Evolutionary conservation across 2,113 vertebrate genomes (phyloP), one percentile per base, ranked within the genome.

Genomic region (Oreocharis arfaki): DNA sequence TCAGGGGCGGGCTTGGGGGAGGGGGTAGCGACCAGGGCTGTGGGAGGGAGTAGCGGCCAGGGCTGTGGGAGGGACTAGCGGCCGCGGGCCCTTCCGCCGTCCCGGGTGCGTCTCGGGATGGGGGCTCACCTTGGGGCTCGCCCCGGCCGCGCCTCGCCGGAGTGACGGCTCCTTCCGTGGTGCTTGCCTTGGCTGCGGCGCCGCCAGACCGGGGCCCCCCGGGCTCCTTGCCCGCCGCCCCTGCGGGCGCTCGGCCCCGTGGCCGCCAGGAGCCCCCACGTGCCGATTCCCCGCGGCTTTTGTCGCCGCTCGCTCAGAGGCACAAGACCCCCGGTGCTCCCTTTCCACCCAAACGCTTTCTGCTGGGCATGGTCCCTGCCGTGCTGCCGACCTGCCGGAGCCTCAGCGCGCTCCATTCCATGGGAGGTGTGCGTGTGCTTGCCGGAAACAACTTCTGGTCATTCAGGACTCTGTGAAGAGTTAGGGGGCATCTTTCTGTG

Each of bases 361-460:
- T 42, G 67, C 32, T 2, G 64, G 53, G 39, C 80, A 7, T 2
- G 53, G 63, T 12, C 11, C n/a, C 22, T 24, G 8, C 52, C 3
- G 0, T 2, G 33, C 60, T 28, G 16, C 55, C 35, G 2, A 5
- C 37, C n/a, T 52, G 5, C 47, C 1, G 8, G 15, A 57, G 46
- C 27, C 39, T 16, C 24, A 17, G 55, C 10, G 9, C 3, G 0
- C 35, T 46, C 33, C 4, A 0, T 15, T 0, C 6, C 6, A 1
- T 2, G 37, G 26, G 41, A 44, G 32, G 7, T 26, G 44, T 0
- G 10, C 3, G 3, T 6, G 4, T 3, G 2, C 15, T 8, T 5
- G 44, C 26, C 28, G 56, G 32, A 18, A 74, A 13, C 18, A 3
- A 5, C 49, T 33, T 7, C 3, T 14, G 35, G 16, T 6, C 59